These are phyloP conservation scores for Spodoptera litura DNA, from an alignment of 1,140 invertebrate species.

Conservation along the genomic window DNA sequence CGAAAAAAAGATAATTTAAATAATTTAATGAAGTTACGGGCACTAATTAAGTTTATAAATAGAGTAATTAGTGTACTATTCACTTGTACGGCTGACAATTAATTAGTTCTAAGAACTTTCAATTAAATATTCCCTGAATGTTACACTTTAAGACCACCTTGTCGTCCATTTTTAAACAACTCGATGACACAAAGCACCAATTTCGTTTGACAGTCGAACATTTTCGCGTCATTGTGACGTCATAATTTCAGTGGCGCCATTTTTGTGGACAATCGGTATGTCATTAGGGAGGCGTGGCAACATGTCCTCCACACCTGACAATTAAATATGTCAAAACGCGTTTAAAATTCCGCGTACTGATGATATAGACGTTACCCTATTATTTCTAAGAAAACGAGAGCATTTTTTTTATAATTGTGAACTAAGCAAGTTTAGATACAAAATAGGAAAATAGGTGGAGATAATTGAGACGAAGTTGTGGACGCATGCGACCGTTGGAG, in stretches of 20 bases:
- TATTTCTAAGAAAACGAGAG: neutral
- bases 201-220: neutral
- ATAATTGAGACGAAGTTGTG: too few relatives aligned
- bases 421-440: neutral
- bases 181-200: neutral
- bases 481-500: too few relatives aligned
- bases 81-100: neutral
- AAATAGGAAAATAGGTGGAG: too few relatives aligned
- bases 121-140: neutral
- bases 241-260: neutral
- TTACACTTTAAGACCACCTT: neutral
- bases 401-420: neutral
- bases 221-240: neutral
- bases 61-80: slow-evolving; percentile 12
- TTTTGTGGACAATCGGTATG: neutral
- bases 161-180: neutral
- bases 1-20: too few relatives aligned
- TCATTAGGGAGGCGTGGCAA: neutral
- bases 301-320: neutral
- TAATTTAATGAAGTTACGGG: too few relatives aligned
- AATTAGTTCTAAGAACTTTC: slow-evolving; percentile 1
- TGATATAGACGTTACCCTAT: slow-evolving; percentile 3
- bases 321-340: neutral
- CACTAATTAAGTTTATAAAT: neutral
- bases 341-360: neutral